These are phyloP conservation scores for Ophioninae sp. DNA, from an alignment of 2,888 invertebrate species.

Conservation along the genomic window DNA sequence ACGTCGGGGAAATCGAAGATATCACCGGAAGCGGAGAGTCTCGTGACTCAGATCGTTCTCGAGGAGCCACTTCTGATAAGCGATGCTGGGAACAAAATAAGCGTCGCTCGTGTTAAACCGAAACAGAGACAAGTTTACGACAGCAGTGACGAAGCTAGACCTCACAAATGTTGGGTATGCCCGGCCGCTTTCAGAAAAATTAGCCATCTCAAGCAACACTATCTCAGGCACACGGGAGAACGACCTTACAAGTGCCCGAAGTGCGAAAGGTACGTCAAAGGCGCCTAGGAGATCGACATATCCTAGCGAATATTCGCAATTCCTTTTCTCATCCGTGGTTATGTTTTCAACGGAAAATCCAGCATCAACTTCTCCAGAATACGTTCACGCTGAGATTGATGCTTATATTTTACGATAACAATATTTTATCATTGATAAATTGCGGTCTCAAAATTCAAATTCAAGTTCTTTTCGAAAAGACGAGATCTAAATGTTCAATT, in stretches of 20 bases:
- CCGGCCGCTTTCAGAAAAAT: conserved; percentile 83
- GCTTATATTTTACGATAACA: too few relatives aligned
- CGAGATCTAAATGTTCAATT: background rate
- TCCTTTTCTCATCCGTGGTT: too few relatives aligned
- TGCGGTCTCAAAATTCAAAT: background rate
- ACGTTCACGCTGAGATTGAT: too few relatives aligned
- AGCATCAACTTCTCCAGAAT: too few relatives aligned
- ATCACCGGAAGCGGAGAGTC: conserved; percentile 71
- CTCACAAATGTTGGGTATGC: conserved; percentile 81
- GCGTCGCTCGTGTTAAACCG: conserved; percentile 73
- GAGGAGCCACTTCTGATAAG: conserved; percentile 84
- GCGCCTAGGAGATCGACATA: background rate
- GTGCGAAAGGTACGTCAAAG: conserved; percentile 75
- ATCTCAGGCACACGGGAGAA: conserved; percentile 78
- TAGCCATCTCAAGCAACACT: conserved; percentile 83
- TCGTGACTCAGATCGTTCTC: conserved; percentile 81
- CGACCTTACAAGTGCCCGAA: conserved; percentile 79
- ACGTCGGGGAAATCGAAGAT: conserved; percentile 68
- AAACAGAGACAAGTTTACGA: conserved; percentile 73
- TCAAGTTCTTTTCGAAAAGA: background rate
- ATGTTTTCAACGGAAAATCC: background rate
- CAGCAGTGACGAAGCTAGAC: conserved; percentile 76
- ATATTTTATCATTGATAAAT: background rate
- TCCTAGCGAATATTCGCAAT: too few relatives aligned
- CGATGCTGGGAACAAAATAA: conserved; percentile 77